Evolutionary conservation across 2,797 vertebrate genomes (phyloP).

Genomic region (Phrynocephalus guinanensis): DNA sequence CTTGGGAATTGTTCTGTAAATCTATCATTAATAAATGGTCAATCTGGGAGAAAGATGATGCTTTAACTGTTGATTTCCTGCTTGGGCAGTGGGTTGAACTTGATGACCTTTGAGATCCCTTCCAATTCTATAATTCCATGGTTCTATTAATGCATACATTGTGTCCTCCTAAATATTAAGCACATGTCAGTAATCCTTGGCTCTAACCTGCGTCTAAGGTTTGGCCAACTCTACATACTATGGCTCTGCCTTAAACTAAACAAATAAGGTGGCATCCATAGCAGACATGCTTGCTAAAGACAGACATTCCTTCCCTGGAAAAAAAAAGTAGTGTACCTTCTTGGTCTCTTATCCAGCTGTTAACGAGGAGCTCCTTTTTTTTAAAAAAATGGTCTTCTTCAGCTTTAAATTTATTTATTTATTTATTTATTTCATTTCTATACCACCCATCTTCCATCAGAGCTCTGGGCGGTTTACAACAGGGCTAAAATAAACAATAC

Average conservation of each 20-base stretch:
- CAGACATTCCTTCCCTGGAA: background rate
- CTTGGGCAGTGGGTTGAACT: too few species aligned
- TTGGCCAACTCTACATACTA: background rate
- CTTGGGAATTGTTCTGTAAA: background rate
- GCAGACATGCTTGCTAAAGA: background rate
- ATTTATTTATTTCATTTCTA: too few species aligned
- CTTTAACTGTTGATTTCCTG: too few species aligned
- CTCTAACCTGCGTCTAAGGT: background rate
- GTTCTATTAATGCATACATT: background rate
- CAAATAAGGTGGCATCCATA: background rate
- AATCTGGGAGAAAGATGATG: background rate
- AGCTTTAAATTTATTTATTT: too few species aligned
- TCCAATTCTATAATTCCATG: too few species aligned
- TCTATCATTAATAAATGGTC: fast-evolving
- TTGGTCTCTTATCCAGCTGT: too few species aligned
- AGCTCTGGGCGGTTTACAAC: too few species aligned
- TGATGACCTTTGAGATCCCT: too few species aligned
- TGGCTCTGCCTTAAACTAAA: background rate
- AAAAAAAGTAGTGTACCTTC: background rate
- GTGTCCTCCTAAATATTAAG: background rate
- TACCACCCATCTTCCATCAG: too few species aligned
- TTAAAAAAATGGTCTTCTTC: too few species aligned
- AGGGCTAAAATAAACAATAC: too few species aligned
- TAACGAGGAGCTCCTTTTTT: too few species aligned
- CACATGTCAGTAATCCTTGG: background rate